Base-by-base conservation (phyloP, 1,140 invertebrate species). In the Vollenhovia emeryi region DNA sequence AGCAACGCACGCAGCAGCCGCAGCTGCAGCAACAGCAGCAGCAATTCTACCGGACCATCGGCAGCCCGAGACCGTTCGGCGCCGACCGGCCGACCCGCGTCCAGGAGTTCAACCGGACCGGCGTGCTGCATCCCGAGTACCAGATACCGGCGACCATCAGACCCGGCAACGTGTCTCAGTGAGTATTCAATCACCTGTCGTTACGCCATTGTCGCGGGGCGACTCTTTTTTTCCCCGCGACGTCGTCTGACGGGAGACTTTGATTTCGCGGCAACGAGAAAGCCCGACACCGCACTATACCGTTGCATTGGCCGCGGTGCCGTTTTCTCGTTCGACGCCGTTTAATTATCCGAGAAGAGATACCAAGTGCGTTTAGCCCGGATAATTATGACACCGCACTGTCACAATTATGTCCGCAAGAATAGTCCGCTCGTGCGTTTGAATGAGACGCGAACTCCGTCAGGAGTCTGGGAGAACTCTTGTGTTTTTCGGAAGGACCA, bases 131-230 rank as follows among this genome's bases (percentile, higher is more conserved):
- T 75, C 94, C 94, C 75, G 94, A 95, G 80, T 94, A 93, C 88
- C 94, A 94, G 87, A 94, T 94, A 88, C 87, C 93, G 45, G 94
- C 94, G 6, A 94, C 91, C 62, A 86, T 95, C 48, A 91, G 88
- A 59, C 93, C 94, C 33, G 92, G 92, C 48, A 94, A 94, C 75
- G 92, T 94, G 40, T 95, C 94, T 90, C 93, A 94, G 94, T 95
- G 92, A 95, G 94, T 93, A 84, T 64, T 45, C 5, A 57, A 8
- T 69, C 43, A 62, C 52, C 7, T 27, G 18, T 30, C 1, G 15
- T n/a, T 64, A 4, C 11, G 18, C 15, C 0, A 3, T 33, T 45
- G 36, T 9, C 18, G 57, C n/a, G 11, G 33, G 21, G 13, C 0
- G n/a, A n/a, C n/a, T n/a, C n/a, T n/a, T 64, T 78, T 7, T 78